Base-by-base conservation (phyloP, 1,140 invertebrate species). In the Ips typographus region DNA sequence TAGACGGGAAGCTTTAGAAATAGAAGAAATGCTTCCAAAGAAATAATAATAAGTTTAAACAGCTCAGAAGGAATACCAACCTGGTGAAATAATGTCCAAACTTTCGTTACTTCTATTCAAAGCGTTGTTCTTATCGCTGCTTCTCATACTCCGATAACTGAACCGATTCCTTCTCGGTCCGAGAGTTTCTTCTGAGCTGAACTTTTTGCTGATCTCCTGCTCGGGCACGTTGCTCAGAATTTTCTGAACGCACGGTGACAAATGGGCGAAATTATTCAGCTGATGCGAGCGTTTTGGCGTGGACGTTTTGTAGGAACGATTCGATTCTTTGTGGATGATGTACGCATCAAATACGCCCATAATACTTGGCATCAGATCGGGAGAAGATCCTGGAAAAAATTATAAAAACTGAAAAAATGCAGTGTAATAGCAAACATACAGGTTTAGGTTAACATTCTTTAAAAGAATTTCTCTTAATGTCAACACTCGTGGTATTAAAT, bases 201-300 rank as follows among this genome's bases (percentile, higher is more conserved):
- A 83, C 2, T 81, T 81, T 77, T 57, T 79, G 74, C 53, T 80
- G 68, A 63, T 77, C 78, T 82, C 83, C 80, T 80, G 82, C 79
- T 77, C 84, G 76, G 72, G 73, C 8, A 78, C 83, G 75, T 84
- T 82, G 1, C 83, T 83, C 60, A 86, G 79, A 77, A 86, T 85
- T 71, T 85, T 80, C 77, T 85, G 85, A 2, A 86, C 85, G 73
- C 84, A 84, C 4, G 84, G 84, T 1, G 85, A 86, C 6, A 86
- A 77, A 75, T 83, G 82, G 57, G 82, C 80, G 71, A 85, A 86
- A 38, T 82, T 76, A 51, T 75, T 77, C 1, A 76, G 63, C 63
- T 78, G 76, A 40, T 71, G 71, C 1, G 70, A 73, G 40, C 73
- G 68, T 71, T 75, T 77, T 2, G 75, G 71, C 1, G 73, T 72